Conservation (phyloP, 2,888 invertebrate species). For the Clivina fossor region DNA sequence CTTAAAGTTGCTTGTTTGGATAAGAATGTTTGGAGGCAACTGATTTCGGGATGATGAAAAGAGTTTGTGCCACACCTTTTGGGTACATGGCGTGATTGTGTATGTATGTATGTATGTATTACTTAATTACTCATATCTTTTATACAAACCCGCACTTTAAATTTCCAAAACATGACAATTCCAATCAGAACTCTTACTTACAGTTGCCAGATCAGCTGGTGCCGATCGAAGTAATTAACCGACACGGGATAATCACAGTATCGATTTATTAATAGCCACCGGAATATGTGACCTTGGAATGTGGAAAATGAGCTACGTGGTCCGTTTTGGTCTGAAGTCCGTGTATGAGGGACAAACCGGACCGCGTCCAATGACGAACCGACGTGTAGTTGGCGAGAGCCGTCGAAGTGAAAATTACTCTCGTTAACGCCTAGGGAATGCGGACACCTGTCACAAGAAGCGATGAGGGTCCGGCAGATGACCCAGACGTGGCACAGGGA, state of each 20-base stretch:
- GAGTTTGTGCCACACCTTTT: too few relatives aligned
- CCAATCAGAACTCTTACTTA: too few relatives aligned
- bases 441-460: conserved; percentile 29
- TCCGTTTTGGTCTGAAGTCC: background rate
- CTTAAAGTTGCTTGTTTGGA: too few relatives aligned
- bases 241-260: conserved; percentile 18
- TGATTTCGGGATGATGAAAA: too few relatives aligned
- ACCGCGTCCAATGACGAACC: background rate
- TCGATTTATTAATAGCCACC: conserved; percentile 20
- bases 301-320: background rate
- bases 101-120: too few relatives aligned
- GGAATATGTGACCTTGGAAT: conserved; percentile 17
- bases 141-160: too few relatives aligned
- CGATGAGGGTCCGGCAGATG: conserved; percentile 28
- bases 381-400: background rate
- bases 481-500: background rate
- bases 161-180: too few relatives aligned
- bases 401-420: conserved; percentile 30
- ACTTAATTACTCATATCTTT: too few relatives aligned
- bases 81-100: too few relatives aligned
- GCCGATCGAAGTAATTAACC: conserved; percentile 14
- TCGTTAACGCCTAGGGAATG: conserved; percentile 30
- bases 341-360: background rate
- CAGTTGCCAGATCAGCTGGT: too few relatives aligned
- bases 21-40: too few relatives aligned